These are phyloP conservation scores for Pyrrhosoma nymphula DNA, from an alignment of 2,888 invertebrate genomes.

Conservation along the genomic window DNA sequence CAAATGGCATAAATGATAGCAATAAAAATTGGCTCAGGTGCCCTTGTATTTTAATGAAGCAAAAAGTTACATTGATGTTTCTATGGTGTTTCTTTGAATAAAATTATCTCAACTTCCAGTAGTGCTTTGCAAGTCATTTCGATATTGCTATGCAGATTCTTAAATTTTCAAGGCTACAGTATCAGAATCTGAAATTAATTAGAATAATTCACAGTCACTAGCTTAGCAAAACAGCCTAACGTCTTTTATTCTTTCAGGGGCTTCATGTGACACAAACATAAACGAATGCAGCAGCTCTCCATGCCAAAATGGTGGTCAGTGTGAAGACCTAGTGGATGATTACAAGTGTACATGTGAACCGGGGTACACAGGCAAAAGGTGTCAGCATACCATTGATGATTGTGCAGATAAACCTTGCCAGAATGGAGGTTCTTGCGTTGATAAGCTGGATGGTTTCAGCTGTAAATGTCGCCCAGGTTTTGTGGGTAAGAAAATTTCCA, in stretches of 20 bases:
- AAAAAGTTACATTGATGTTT: too few species aligned
- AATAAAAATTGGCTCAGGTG: neutral
- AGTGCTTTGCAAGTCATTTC: too few species aligned
- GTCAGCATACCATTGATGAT: conserved; percentile 96
- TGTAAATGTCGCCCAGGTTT: conserved; percentile 97
- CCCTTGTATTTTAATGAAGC: neutral
- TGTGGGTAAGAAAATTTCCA: conserved; percentile 79
- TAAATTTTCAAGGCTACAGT: neutral
- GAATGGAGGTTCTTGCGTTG: conserved; percentile 93
- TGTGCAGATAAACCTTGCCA: conserved; percentile 94
- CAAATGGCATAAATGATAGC: neutral
- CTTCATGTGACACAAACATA: conserved; percentile 92
- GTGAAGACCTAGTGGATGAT: conserved; percentile 91
- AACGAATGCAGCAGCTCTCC: conserved; percentile 94
- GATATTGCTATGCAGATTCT: too few species aligned
- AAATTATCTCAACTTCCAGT: too few species aligned
- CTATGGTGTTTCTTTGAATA: too few species aligned
- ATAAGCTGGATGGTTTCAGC: conserved; percentile 92
- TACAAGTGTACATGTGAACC: conserved; percentile 94
- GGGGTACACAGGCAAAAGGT: conserved; percentile 95
- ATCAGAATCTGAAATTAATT: neutral
- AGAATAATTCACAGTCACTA: neutral
- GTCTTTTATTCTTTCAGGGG: conserved; percentile 76
- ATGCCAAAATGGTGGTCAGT: conserved; percentile 95
- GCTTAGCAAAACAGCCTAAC: neutral